Evolutionary conservation across 1,140 invertebrate species (phyloP), one percentile per base, ranked within the genome.

Genomic region (Drosophila ohnishii): DNA sequence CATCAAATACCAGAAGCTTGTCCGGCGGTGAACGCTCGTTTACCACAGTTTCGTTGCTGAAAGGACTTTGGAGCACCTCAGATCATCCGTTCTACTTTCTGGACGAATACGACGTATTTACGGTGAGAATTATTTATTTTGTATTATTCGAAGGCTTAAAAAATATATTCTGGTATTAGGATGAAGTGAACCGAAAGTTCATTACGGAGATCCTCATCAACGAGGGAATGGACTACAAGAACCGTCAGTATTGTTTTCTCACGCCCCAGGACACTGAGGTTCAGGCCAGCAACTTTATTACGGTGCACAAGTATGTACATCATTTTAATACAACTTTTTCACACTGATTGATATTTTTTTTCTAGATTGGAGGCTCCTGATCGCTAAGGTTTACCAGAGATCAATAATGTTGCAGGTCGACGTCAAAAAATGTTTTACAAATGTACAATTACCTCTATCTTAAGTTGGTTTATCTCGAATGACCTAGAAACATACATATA

Each of bases 31-130:
- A 99, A 93, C 94, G 97, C 44, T 99, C 98, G 5, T 99, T 96
- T 92, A 95, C 97, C 1, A 99, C 98, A 0, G 96, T 99, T 9
- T 96, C 97, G 16, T 98, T 99, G 87, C 95, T 99, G 63, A 94
- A 99, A 81, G 94, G 98, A 4, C 93, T 99, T 13, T 99, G 98
- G 98, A 95, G 97, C 44, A 95, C 95, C 56, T 96, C 97, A 80
- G 95, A 96, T 70, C 94, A 97, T 64, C 98, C 98, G 0, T 99
- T 99, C 92, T 96, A 97, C 90, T 98, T 99, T 90, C 93, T 99
- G 45, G 98, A 99, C 91, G 98, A 99, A 93, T 99, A 99, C 92
- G 98, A 99, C 92, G 98, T 99, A 0, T 99, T 98, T 91, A 99
- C 99, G 96, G 98, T 96, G 81, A 59, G 83, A 11, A 37, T 28